Evolutionary conservation across 64 coral and sea anemone genomes (phyloP), one percentile per base, ranked within the genome.

Genomic region (Stichodactyla helianthus): DNA sequence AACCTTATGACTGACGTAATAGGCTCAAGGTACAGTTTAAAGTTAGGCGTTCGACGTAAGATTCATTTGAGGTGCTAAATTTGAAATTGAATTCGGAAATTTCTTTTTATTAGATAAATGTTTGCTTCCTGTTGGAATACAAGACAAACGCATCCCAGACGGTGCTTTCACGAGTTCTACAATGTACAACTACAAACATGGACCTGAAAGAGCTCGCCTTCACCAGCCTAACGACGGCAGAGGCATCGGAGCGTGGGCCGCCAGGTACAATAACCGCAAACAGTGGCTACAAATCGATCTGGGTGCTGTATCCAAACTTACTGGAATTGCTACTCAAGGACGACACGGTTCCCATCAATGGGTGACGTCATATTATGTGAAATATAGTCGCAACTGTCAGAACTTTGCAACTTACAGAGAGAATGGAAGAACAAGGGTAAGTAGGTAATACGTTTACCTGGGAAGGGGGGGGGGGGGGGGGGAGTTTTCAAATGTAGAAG

Each of bases 301-400:
- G 59, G 90, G 87, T 79, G 89, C 88, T 20, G 7, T 90, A 17
- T 86, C 84, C 15, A 83, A 25, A 23, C 53, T 98, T 16, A 85
- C 51, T 17, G 76, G 93, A 15, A 85, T 98, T 16, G 89, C 93
- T n/a, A 98, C 96, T 2, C 96, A 98, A 79, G 96, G 96, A 79
- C 81, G 93, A 59, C 89, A 94, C 53, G 93, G 93, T 7, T 82
- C 87, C 0, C 50, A 92, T 44, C 93, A 95, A 78, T 98, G 96
- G 96, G 96, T 98, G 31, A 91, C 71, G 5, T 79, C 86, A 11
- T 99, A 99, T 35, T 82, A 71, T n/a, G 26, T 99, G 0, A 77
- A 80, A 11, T 93, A 92, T 56, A 99, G 97, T 56, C 86, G 88
- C 16, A 86, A 99, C 83, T 93, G 97, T 35, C 52, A 89, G 7